Evolutionary conservation across 2,888 invertebrate genomes (phyloP).

Genomic region (Acronicta aceris): DNA sequence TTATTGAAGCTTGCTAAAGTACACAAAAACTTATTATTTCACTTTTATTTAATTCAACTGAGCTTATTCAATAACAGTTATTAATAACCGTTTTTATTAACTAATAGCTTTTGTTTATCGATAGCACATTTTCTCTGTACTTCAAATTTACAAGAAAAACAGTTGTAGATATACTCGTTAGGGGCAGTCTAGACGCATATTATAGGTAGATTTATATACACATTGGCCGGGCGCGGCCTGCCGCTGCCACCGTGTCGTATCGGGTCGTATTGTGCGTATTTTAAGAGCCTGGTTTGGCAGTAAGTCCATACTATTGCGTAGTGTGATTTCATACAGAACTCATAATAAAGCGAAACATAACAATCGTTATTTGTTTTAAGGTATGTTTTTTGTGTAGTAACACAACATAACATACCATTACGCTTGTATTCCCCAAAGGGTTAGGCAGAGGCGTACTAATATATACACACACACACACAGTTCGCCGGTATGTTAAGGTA

Average conservation of each 20-base stretch:
- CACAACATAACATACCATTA: too few relatives aligned
- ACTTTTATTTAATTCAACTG: too few relatives aligned
- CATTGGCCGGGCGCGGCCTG: conserved; percentile 1
- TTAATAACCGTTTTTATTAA: too few relatives aligned
- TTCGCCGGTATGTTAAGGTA: too few relatives aligned
- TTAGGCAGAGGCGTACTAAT: too few relatives aligned
- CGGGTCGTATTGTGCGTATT: conserved; percentile 12
- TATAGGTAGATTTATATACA: not conserved
- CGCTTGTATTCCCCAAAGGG: too few relatives aligned
- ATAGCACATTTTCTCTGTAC: not conserved
- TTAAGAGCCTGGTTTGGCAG: not conserved
- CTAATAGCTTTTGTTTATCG: too few relatives aligned
- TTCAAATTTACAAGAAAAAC: not conserved
- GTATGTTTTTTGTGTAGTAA: too few relatives aligned
- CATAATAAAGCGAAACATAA: too few relatives aligned
- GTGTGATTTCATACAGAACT: not conserved
- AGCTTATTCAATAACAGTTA: too few relatives aligned
- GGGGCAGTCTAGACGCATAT: conserved; percentile 28
- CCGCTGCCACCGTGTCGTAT: not conserved
- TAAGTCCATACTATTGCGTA: not conserved
- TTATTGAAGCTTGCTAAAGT: not conserved
- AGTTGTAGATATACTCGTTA: not conserved
- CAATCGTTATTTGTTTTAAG: not conserved
- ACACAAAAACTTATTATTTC: too few relatives aligned
- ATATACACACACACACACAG: too few relatives aligned